Evolutionary conservation across 2,797 vertebrate genomes (phyloP), one percentile per base, ranked within the genome.

Genomic region (Sorex maritimensis): DNA sequence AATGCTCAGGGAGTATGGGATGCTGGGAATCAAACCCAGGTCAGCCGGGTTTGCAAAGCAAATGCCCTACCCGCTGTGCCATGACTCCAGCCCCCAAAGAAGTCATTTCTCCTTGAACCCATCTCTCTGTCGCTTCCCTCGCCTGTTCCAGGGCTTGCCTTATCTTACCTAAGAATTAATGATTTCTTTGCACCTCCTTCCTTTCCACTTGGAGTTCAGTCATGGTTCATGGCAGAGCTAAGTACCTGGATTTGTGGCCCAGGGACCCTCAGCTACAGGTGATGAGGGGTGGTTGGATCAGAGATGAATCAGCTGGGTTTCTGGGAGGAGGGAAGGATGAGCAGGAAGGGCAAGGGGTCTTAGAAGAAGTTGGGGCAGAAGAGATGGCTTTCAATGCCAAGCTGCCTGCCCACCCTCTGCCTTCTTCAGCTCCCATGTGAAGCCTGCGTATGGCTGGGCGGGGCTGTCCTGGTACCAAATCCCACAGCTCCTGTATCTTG

Each of bases 131-230:
- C 63, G 84, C 74, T 77, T 21, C 49, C 46, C 78, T 92, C 17
- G 34, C 8, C 65, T 73, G n/a, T 4, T 58, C 26, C 63, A 74
- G 65, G 67, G 0, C 49, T 92, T 95, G 14, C 11, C 75, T 95
- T 49, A 84, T 96, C 91, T 83, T 65, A 97, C 93, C 87, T 0
- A 9, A 92, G 21, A 95, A 96, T 86, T 84, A 95, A 93, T 92
- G 74, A 2, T 34, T 67, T 12, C 17, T 44, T 23, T 87, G 17
- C 44, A 24, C 74, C 81, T 41, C 49, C 73, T 30, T 67, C 8
- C n/a, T 77, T n/a, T 81, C 67, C 58, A 61, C 46, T 83, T 38
- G 49, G 67, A 79, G 55, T 52, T 21, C 34, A 68, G 41, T 38
- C 85, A 24, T n/a, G 23, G 61, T 67, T 92, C 41, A 46, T 52